Evolutionary conservation across 2,113 vertebrate genomes (phyloP).

Genomic region (Poeciliopsis retropinna): DNA sequence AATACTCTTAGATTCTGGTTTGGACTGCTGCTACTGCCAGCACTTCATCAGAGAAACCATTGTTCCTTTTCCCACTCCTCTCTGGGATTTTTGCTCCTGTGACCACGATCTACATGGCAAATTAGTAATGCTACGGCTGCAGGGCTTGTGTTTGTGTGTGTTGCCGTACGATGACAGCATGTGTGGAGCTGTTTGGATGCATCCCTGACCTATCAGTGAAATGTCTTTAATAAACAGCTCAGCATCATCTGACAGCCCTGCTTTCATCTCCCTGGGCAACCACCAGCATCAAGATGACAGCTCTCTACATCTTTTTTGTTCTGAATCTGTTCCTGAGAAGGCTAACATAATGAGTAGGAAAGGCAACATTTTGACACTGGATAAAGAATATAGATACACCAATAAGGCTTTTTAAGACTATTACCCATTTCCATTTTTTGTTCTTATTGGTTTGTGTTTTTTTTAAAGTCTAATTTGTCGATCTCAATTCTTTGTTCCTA

Average conservation of each 20-base stretch:
- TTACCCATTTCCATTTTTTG: background rate
- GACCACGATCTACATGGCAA: slow-evolving; percentile 31
- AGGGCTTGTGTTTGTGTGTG: slow-evolving; percentile 1
- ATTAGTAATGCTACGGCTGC: slow-evolving; percentile 28
- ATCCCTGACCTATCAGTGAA: slow-evolving; percentile 57
- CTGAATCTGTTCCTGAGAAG: slow-evolving; percentile 51
- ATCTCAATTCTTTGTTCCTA: too few relatives aligned
- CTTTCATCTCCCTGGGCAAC: slow-evolving; percentile 63
- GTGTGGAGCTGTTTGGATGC: slow-evolving; percentile 30
- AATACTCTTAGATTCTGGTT: background rate
- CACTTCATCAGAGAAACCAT: background rate
- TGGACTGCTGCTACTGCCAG: background rate
- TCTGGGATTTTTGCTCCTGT: slow-evolving; percentile 31
- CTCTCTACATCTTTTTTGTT: slow-evolving; percentile 52
- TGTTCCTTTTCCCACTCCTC: slow-evolving; percentile 23
- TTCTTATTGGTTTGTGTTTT: background rate
- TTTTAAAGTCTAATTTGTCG: too few relatives aligned
- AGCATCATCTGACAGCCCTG: slow-evolving; percentile 55
- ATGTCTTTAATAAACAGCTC: slow-evolving; percentile 60
- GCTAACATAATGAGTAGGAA: background rate
- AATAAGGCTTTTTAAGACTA: background rate
- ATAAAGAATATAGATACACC: background rate
- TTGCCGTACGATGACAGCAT: slow-evolving; percentile 43
- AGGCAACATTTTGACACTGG: background rate
- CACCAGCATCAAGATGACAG: slow-evolving; percentile 53